phyloP scores from a whole-genome alignment of 1,140 invertebrate species.

The Drosophila subobscura region DNA sequence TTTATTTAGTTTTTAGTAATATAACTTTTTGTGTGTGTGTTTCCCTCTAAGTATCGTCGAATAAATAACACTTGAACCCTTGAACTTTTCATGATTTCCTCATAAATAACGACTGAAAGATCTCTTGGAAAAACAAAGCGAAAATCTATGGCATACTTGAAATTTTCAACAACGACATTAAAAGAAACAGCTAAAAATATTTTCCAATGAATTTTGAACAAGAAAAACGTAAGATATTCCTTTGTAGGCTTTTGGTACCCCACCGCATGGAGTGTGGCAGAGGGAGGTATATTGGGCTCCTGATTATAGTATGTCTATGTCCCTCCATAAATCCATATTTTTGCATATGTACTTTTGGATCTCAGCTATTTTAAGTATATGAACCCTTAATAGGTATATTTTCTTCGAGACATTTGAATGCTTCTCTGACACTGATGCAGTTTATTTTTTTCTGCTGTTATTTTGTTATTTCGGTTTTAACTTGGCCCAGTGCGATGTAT shows the following conservation, averaged over 20 bases:
- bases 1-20: no score
- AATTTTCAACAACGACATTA: constrained; percentile 42
- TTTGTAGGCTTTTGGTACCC: background rate
- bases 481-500: constrained; percentile 40
- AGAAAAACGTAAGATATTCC: constrained; percentile 11
- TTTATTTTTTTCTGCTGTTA: constrained; percentile 43
- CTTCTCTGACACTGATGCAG: constrained; percentile 53
- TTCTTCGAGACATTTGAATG: constrained; percentile 7
- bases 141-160: constrained; percentile 47
- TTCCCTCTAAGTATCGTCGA: background rate
- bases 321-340: background rate
- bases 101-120: constrained; percentile 25
- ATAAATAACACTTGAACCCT: constrained; percentile 14
- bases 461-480: constrained; percentile 39
- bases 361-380: no score
- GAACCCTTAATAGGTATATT: constrained; percentile 3
- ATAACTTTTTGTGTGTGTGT: background rate
- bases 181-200: constrained; percentile 50
- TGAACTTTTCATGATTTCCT: background rate
- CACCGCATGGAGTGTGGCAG: background rate
- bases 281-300: background rate
- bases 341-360: background rate
- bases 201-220: constrained; percentile 36
- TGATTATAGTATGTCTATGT: no score
- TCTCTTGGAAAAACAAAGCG: constrained; percentile 1